Evolutionary conservation across 2,797 vertebrate genomes (phyloP).

Genomic region (Synanceia verrucosa): DNA sequence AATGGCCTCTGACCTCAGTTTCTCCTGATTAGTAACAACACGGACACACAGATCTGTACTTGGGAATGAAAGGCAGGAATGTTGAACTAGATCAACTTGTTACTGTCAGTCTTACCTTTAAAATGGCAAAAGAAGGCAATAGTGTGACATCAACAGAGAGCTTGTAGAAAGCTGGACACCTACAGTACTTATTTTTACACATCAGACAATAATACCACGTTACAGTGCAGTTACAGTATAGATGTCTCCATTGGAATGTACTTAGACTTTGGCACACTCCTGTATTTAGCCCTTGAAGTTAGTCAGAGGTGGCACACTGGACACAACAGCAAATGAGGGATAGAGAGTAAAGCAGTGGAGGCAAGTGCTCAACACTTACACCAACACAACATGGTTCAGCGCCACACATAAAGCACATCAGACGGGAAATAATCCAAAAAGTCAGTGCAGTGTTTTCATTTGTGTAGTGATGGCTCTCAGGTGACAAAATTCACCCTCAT

Average conservation of each 20-base stretch:
- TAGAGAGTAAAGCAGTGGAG: constrained; percentile 15
- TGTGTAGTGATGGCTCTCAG: constrained; percentile 41
- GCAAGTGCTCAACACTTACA: constrained; percentile 12
- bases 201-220: constrained; percentile 51
- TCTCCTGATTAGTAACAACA: constrained; percentile 70
- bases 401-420: constrained; percentile 21
- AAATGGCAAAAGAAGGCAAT: constrained; percentile 54
- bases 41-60: constrained; percentile 48
- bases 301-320: constrained; percentile 34
- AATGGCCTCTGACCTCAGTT: constrained; percentile 52
- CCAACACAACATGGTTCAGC: constrained; percentile 21
- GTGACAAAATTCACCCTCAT: neutral
- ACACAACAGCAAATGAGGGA: constrained; percentile 25
- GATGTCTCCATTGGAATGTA: constrained; percentile 82
- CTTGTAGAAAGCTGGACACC: constrained; percentile 57
- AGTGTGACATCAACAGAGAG: constrained; percentile 63
- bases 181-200: constrained; percentile 68
- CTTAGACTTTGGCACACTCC: constrained; percentile 68
- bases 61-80: constrained; percentile 70
- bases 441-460: constrained; percentile 49
- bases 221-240: constrained; percentile 79
- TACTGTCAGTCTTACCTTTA: constrained; percentile 37
- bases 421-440: constrained; percentile 26
- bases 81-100: constrained; percentile 55
- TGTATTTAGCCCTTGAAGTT: constrained; percentile 81